These are phyloP conservation scores for Orchestia grillus DNA, from an alignment of 1,140 invertebrate species.

Conservation along the genomic window DNA sequence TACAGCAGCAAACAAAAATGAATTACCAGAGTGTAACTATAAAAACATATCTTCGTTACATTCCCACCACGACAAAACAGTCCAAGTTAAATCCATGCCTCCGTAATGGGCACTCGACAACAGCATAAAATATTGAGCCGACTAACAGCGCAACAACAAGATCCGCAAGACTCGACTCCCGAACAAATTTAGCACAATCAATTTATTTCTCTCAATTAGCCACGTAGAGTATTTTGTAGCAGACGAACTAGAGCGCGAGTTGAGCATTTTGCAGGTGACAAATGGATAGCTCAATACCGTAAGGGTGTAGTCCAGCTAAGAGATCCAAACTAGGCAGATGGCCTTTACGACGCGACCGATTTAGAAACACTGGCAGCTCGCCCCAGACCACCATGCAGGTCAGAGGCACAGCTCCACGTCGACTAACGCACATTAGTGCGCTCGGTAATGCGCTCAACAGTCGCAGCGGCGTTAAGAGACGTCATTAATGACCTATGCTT, in stretches of 20 bases:
- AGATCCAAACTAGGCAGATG: not conserved
- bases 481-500: not conserved
- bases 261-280: not conserved
- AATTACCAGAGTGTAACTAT: not conserved
- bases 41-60: not conserved
- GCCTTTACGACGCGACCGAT: not conserved
- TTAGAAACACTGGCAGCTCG: not conserved
- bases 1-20: not conserved
- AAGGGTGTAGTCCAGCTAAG: not conserved
- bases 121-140: not conserved
- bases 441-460: not conserved
- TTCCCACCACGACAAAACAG: not conserved
- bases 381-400: not conserved
- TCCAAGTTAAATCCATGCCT: not conserved
- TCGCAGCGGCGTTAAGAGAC: not conserved
- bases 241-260: not conserved
- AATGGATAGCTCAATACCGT: not conserved
- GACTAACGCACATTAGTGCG: not conserved
- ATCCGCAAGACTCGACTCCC: not conserved
- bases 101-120: not conserved
- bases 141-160: not conserved
- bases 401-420: not conserved
- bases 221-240: not conserved
- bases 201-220: not conserved
- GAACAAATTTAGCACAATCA: not conserved